These are phyloP conservation scores for Ectropis crepuscularia DNA, from an alignment of 2,888 invertebrate genomes.

Conservation along the genomic window DNA sequence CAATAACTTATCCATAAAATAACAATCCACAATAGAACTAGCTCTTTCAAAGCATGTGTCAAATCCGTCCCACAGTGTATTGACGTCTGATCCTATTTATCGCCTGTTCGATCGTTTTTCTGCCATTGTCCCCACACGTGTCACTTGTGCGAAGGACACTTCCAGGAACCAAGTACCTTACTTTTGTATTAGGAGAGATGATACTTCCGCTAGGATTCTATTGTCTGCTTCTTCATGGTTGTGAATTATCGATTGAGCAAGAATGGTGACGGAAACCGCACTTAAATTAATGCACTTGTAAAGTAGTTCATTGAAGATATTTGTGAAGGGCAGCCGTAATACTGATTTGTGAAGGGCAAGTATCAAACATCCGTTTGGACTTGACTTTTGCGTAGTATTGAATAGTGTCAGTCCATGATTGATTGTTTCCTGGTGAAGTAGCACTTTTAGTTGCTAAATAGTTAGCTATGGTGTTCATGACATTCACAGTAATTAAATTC, in stretches of 20 bases:
- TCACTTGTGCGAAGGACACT: slow-evolving; percentile 20
- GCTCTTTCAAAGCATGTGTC: slow-evolving; percentile 1
- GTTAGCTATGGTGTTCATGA: slow-evolving; percentile 3
- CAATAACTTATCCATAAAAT: not conserved
- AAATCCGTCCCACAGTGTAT: slow-evolving; percentile 11
- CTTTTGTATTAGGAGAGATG: slow-evolving; percentile 33
- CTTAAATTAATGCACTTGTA: slow-evolving; percentile 12
- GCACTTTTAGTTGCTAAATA: slow-evolving; percentile 4
- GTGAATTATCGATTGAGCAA: slow-evolving; percentile 16
- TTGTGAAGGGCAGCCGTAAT: slow-evolving; percentile 17
- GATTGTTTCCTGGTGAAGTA: slow-evolving; percentile 17
- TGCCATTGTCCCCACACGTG: slow-evolving; percentile 27
- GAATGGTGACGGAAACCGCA: slow-evolving; percentile 12
- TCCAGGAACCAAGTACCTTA: slow-evolving; percentile 41
- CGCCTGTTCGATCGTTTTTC: slow-evolving; percentile 7
- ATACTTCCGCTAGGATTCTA: slow-evolving; percentile 32
- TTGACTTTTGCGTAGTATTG: slow-evolving; percentile 12
- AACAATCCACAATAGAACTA: slow-evolving; percentile 1
- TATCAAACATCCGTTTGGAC: slow-evolving; percentile 17
- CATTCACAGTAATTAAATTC: not conserved
- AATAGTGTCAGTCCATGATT: slow-evolving; percentile 15
- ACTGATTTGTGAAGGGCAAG: slow-evolving; percentile 18
- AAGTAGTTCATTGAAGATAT: slow-evolving; percentile 14
- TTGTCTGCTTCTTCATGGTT: slow-evolving; percentile 23
- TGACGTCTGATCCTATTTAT: slow-evolving; percentile 12